phyloP scores from a whole-genome alignment of 2,888 invertebrate genomes.

The Lycaena phlaeas region DNA sequence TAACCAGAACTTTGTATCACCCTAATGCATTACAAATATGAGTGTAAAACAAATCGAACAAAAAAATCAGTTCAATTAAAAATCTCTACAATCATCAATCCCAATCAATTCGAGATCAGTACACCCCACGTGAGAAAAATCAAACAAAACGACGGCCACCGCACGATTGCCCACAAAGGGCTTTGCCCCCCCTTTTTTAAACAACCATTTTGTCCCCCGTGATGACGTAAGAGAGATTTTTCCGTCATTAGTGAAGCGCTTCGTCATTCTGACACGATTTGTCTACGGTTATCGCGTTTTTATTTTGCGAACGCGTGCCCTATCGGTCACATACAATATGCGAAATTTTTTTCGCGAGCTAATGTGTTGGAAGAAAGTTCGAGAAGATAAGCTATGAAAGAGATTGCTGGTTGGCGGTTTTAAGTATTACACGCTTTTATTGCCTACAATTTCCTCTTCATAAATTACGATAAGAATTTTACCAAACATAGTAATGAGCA shows the following conservation, averaged over 20 bases:
- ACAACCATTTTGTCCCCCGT: conserved; percentile 40
- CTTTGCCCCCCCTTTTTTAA: conserved; percentile 42
- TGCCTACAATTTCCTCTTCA: too few species aligned
- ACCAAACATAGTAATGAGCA: too few species aligned
- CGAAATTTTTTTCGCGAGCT: conserved; percentile 53
- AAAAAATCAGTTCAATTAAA: conserved; percentile 18
- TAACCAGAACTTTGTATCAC: too few species aligned
- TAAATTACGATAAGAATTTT: too few species aligned
- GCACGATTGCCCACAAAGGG: conserved; percentile 46
- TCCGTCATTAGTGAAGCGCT: conserved; percentile 62
- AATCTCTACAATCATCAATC: conserved; percentile 50
- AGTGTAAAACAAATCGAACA: conserved; percentile 11
- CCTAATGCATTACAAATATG: too few species aligned
- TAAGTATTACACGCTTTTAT: conserved; percentile 25
- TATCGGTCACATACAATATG: conserved; percentile 56
- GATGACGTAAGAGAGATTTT: conserved; percentile 53
- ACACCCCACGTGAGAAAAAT: conserved; percentile 57
- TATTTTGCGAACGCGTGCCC: conserved; percentile 44
- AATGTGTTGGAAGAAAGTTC: conserved; percentile 63
- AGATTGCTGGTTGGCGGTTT: conserved; percentile 37
- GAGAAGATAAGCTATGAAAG: conserved; percentile 56
- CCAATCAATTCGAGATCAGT: conserved; percentile 58
- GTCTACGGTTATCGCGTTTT: conserved; percentile 65
- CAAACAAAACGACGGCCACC: conserved; percentile 54
- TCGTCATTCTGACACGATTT: conserved; percentile 63